Percentiles rank a stretch among this genome's conserved stretches.
Conservation (phyloP, 2,888 invertebrate genomes). For the Autographa gamma region DNA sequence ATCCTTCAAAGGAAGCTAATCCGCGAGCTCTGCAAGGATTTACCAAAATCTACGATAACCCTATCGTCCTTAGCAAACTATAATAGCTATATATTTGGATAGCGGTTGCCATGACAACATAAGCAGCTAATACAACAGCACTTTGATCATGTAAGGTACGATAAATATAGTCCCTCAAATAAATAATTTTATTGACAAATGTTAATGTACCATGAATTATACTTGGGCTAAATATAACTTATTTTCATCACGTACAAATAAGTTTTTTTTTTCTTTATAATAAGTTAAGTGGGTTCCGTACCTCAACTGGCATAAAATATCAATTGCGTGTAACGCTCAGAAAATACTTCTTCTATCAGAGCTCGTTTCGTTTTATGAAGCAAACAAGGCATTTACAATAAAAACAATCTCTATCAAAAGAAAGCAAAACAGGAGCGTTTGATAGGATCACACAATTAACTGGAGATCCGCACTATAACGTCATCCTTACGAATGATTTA, state of each 20-base stretch:
- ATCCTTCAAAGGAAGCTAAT: constrained; percentile 34
- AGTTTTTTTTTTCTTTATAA: too few relatives aligned
- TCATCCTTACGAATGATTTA: constrained; percentile 52
- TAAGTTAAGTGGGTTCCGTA: too few relatives aligned
- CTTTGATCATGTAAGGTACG: neutral
- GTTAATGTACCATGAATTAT: neutral
- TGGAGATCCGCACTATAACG: constrained; percentile 9
- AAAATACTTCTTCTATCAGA: neutral
- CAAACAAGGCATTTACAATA: neutral
- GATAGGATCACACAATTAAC: constrained; percentile 38
- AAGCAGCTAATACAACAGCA: neutral
- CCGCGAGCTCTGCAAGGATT: constrained; percentile 23
- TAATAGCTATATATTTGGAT: constrained; percentile 5
- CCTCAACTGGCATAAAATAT: too few relatives aligned
- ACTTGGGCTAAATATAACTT: too few relatives aligned
- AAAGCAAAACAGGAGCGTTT: constrained; percentile 7
- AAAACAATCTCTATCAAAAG: neutral
- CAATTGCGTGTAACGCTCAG: too few relatives aligned
- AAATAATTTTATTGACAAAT: neutral
- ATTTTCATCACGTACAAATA: too few relatives aligned
- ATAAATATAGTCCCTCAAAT: neutral
- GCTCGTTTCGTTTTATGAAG: neutral
- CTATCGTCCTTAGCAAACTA: constrained; percentile 18
- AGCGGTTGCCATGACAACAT: neutral
- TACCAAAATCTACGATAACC: constrained; percentile 21